Evolutionary conservation across 1,140 invertebrate species (phyloP).

Genomic region (Oscheius sp.): DNA sequence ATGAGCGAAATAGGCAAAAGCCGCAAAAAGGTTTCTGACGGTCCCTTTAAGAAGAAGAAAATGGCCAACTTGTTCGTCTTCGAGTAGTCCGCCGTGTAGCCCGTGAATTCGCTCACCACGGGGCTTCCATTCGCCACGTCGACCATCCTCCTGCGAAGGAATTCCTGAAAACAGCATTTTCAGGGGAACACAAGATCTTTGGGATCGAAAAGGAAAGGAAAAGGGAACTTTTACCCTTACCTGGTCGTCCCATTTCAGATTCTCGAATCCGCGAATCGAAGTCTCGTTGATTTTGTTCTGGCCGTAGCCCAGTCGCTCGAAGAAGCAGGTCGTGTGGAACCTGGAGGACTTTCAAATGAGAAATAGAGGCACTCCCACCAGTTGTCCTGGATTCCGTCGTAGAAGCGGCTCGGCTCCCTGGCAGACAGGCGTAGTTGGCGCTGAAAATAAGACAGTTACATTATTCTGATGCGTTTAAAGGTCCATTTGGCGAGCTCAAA

Average conservation of each 20-base stretch:
- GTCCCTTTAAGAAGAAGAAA: no score
- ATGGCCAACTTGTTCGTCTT: slow-evolving; percentile 65
- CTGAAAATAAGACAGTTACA: slow-evolving; percentile 37
- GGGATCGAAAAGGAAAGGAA: not conserved
- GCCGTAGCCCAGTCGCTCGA: slow-evolving; percentile 30
- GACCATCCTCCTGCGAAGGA: not conserved
- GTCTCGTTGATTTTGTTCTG: slow-evolving; percentile 48
- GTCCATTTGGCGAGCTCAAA: no score
- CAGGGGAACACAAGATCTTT: not conserved
- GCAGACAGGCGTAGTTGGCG: slow-evolving; percentile 44
- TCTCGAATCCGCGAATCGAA: slow-evolving; percentile 52
- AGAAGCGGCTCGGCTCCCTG: slow-evolving; percentile 41
- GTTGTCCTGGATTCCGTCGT: slow-evolving; percentile 53
- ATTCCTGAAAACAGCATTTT: slow-evolving; percentile 1
- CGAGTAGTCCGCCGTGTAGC: slow-evolving; percentile 46
- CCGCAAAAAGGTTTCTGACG: no score
- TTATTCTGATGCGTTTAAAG: no score
- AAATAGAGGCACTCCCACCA: slow-evolving; percentile 37
- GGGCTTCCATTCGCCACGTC: no score
- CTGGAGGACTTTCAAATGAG: slow-evolving; percentile 58
- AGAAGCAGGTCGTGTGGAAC: slow-evolving; percentile 90
- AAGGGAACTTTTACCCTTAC: no score
- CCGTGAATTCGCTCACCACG: no score
- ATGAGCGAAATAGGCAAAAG: no score
- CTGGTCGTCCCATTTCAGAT: slow-evolving; percentile 48